Evolutionary conservation across 37 sponge, comb jelly and placozoan species (phyloP), one percentile per base, ranked within the genome.

Genomic region (Eunapius fragilis): DNA sequence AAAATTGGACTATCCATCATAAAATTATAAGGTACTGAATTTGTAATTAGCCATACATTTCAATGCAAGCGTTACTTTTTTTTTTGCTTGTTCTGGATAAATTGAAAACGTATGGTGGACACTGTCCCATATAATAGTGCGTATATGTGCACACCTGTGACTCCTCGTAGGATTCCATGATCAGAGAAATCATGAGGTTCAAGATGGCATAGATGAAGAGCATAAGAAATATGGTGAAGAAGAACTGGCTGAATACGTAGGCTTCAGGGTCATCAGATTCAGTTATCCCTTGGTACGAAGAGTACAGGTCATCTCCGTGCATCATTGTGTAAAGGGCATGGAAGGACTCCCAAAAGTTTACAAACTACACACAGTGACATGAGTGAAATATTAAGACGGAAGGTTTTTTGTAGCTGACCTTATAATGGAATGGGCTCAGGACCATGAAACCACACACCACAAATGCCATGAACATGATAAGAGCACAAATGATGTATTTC

Each of bases 271-370:
- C 82, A 31, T 76, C 89, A 25, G 72, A 35, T 11, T 45, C 37
- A 24, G 45, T 68, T 14, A 88, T 68, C 70, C 22, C 17, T 25
- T 22, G 75, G 72, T 75, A 86, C 2, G 82, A 72, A 37, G 32
- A 33, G 74, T 75, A 85, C 4, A 90, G 86, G 74, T 85, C 85
- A 76, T 90, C 91, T 71, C 91, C 91, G 71, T 90, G 86, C 50
- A 90, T 34, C 14, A 90, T 78, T 45, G 82, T 27, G 70, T 86
- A 90, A 27, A 90, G 78, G 24, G 67, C 77, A 68, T 90, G 86
- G 75, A 82, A 30, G 26, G 82, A 31, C 3, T 70, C 76, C 25
- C 50, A 25, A 26, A 86, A 82, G 37, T 5, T 34, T 3, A 23
- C 26, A 27, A 90, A 90, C 82, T 87, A 48, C 24, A 49, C 0